Percentiles rank a stretch among this genome's conserved stretches.
Evolutionary conservation across 1,140 invertebrate genomes (phyloP).

Genomic region (Bombus difficillimus): DNA sequence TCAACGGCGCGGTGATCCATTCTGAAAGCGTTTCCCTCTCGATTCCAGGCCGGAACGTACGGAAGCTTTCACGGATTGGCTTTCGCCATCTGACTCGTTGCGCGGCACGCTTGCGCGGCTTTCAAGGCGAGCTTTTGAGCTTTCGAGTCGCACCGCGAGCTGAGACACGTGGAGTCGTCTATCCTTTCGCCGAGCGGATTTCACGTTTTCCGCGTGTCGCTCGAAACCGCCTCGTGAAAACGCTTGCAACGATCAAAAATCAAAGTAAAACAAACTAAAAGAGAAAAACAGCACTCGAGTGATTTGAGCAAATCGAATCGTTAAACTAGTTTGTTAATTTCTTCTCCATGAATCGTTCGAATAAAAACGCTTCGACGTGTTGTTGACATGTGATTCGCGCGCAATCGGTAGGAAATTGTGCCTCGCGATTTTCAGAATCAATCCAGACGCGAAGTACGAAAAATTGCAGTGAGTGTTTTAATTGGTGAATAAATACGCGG

Average conservation of each 20-base stretch:
- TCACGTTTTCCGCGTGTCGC: slow-evolving; percentile 29
- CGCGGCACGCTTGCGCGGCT: slow-evolving; percentile 68
- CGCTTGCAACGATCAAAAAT: background rate
- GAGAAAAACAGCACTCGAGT: background rate
- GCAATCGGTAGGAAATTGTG: background rate
- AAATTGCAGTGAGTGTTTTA: slow-evolving; percentile 25
- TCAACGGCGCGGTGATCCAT: background rate
- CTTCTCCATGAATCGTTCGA: background rate
- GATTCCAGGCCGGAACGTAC: slow-evolving; percentile 28
- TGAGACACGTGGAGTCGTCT: slow-evolving; percentile 68
- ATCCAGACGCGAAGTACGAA: background rate
- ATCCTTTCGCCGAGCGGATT: slow-evolving; percentile 36
- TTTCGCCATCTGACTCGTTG: slow-evolving; percentile 44
- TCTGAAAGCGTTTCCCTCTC: slow-evolving; percentile 38
- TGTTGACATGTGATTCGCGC: background rate
- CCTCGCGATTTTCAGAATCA: too few relatives aligned
- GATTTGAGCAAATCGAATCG: background rate
- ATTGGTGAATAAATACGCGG: slow-evolving; percentile 3
- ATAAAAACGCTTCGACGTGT: background rate
- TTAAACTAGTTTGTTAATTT: background rate
- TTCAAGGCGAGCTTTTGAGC: slow-evolving; percentile 65
- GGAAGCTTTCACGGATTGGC: slow-evolving; percentile 60
- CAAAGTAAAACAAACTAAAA: background rate
- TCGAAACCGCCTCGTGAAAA: background rate
- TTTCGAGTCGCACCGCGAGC: slow-evolving; percentile 65